Percentiles rank a stretch among this genome's conserved stretches.
phyloP scores from a whole-genome alignment of 1,140 invertebrate genomes.

The Pachyrhynchus sulphureomaculatus region DNA sequence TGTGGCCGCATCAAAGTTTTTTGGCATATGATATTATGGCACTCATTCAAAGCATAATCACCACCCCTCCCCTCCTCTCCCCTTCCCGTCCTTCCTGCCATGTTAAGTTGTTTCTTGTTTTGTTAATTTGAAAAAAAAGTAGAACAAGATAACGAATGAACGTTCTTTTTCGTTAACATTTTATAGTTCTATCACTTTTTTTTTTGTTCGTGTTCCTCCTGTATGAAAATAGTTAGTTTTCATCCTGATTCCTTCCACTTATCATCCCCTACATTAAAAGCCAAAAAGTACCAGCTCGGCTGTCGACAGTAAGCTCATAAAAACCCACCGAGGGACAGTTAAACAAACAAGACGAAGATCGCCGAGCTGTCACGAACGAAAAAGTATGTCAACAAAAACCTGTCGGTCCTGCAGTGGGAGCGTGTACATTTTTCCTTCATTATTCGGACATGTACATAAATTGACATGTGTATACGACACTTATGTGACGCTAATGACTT shows the following conservation, averaged over 20 bases:
- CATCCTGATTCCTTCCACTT: not conserved
- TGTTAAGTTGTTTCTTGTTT: no score
- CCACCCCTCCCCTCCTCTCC: not conserved
- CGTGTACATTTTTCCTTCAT: not conserved
- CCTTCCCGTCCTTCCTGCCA: no score
- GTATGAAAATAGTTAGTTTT: no score
- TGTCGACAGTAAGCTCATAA: not conserved
- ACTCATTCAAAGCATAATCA: not conserved
- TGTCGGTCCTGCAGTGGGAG: slow-evolving; percentile 50
- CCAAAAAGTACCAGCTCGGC: slow-evolving; percentile 23
- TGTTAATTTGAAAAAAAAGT: no score
- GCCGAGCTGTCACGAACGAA: slow-evolving; percentile 23
- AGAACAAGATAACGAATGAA: no score
- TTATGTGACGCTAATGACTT: slow-evolving; percentile 1
- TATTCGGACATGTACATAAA: no score
- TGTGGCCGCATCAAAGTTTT: slow-evolving; percentile 28
- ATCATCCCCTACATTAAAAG: not conserved
- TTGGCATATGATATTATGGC: slow-evolving; percentile 28
- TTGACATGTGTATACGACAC: slow-evolving; percentile 7
- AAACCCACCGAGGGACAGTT: not conserved
- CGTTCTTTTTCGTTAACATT: no score
- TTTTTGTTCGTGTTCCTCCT: no score
- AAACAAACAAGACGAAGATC: not conserved
- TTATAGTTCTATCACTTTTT: no score
- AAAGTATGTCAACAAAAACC: slow-evolving; percentile 46